Base-by-base conservation (phyloP, 2,888 invertebrate species). In the Synanthedon myopaeformis region DNA sequence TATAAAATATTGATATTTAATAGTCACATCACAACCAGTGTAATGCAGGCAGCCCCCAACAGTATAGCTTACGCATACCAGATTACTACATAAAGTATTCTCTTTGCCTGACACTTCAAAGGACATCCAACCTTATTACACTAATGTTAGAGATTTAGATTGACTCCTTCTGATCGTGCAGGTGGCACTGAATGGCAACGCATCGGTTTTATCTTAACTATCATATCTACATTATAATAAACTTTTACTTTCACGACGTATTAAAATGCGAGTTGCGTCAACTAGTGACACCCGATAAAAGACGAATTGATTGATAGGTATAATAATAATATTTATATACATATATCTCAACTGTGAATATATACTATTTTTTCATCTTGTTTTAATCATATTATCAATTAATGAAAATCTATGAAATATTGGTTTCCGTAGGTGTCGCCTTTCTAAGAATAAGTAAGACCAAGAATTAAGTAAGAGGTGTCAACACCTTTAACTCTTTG, bases 1-100 rank as follows among this genome's bases (percentile, higher is more conserved):
- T 76, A 78, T 83, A 81, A 85, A 82, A 83, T 86, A 87, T 86
- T 81, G 82, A 83, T 82, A 78, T 80, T 82, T 82, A 79, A 83
- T 81, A 82, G 82, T 79, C 78, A 66, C 74, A 72, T 75, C 78
- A 76, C 72, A 76, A 68, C 65, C 70, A 60, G 81, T 74, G 85
- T 84, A 84, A 85, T 69, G 74, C 76, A 76, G 76, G 83, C 82
- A 84, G 82, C 77, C 65, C 69, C 66, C 60, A 35, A 65, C 65
- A 65, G 66, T 74, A 72, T 75, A 69, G 75, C 76, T 69, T 76
- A 64, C 65, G 79, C 76, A 83, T 82, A 78, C 81, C 81, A 77
- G 82, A 85, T 82, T 78, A 77, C 76, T 70, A 66, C 76, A 81
- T 84, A 71, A 76, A 79, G 71, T 74, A 81, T 80, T 82, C 78